phyloP scores from a whole-genome alignment of 2,113 vertebrate species.

The Corythornis vintsioides region DNA sequence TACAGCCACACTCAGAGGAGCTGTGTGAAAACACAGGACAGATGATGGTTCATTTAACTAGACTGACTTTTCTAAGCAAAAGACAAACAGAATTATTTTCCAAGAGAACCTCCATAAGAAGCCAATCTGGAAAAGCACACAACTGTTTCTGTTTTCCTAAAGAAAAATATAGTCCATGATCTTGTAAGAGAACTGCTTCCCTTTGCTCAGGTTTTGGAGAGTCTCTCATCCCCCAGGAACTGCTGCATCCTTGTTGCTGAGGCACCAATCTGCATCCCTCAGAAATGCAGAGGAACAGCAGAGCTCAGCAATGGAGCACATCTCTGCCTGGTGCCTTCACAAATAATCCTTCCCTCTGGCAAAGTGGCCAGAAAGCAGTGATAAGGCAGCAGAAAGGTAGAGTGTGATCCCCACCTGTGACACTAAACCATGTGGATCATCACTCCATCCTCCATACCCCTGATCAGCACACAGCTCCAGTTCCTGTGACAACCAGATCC shows the following conservation, averaged over 20 bases:
- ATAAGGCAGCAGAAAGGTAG: not conserved
- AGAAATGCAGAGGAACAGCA: not conserved
- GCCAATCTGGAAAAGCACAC: not conserved
- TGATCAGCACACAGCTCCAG: not conserved
- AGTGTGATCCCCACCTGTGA: not conserved
- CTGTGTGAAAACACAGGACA: not conserved
- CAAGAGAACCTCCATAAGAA: not conserved
- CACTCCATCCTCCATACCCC: not conserved
- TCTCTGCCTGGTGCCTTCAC: rapidly evolving
- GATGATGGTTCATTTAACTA: not conserved
- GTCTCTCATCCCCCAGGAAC: not conserved
- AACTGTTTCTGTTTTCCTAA: not conserved
- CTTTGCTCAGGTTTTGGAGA: not conserved
- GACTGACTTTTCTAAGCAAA: not conserved
- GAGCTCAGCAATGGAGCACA: rapidly evolving
- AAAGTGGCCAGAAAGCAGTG: not conserved
- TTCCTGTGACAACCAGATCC: not conserved
- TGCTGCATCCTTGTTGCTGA: not conserved
- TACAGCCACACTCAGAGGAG: not conserved
- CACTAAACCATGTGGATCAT: not conserved
- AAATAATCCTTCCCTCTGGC: not conserved
- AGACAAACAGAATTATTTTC: not conserved
- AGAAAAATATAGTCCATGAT: not conserved
- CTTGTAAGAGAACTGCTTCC: not conserved
- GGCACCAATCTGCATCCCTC: not conserved